These are phyloP conservation scores for Syngnathus rostellatus DNA, from an alignment of 2,797 vertebrate species.

Conservation along the genomic window DNA sequence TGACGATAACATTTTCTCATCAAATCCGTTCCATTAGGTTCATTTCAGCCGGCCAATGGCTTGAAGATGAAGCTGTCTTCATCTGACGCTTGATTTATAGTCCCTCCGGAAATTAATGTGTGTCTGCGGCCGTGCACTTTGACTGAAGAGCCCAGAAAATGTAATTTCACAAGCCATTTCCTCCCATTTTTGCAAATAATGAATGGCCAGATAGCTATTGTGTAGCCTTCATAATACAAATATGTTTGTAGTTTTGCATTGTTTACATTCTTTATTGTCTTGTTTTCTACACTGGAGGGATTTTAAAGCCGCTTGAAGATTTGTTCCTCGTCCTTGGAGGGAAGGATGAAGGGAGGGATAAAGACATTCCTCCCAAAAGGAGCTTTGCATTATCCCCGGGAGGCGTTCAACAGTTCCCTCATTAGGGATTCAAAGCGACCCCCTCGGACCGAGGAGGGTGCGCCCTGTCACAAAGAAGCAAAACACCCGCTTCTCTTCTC, in stretches of 20 bases:
- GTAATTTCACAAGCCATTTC: slow-evolving; percentile 69
- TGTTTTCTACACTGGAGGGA: not conserved
- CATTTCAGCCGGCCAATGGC: slow-evolving; percentile 24
- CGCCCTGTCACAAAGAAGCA: slow-evolving; percentile 32
- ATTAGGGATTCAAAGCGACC: slow-evolving; percentile 49
- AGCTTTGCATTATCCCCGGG: slow-evolving; percentile 34
- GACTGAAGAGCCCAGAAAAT: slow-evolving; percentile 54
- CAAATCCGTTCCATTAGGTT: slow-evolving; percentile 21
- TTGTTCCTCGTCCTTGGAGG: slow-evolving; percentile 18
- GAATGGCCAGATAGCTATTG: slow-evolving; percentile 35
- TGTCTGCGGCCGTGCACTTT: slow-evolving; percentile 43
- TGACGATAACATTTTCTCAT: slow-evolving; percentile 24
- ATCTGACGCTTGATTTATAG: slow-evolving; percentile 33
- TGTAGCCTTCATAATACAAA: slow-evolving; percentile 22
- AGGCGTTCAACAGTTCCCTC: slow-evolving; percentile 26
- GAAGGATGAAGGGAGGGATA: slow-evolving; percentile 15
- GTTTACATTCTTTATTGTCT: not conserved
- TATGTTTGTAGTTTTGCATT: not conserved
- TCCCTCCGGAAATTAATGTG: slow-evolving; percentile 48
- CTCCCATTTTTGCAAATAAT: slow-evolving; percentile 61
- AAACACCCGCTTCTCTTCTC: slow-evolving; percentile 15
- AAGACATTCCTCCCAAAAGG: slow-evolving; percentile 20
- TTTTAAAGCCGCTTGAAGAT: not conserved
- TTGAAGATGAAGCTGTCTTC: slow-evolving; percentile 32
- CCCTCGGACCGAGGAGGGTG: slow-evolving; percentile 17